Evolutionary conservation across 2,797 vertebrate genomes (phyloP).

Genomic region (Zalophus californianus): DNA sequence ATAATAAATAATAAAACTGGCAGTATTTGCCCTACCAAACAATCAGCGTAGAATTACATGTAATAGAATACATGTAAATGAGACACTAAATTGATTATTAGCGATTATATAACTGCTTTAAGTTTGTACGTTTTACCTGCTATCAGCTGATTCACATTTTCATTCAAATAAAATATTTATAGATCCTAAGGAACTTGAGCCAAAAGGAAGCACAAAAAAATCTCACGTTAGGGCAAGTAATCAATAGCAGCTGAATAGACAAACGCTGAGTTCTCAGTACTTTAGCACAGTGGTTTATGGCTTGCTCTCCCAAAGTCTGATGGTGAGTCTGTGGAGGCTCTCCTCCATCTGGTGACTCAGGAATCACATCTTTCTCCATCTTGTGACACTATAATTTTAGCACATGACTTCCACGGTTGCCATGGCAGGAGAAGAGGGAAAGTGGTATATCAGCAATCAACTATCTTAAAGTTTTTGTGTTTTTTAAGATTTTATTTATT

Average conservation of each 20-base stretch:
- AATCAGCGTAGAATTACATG: neutral
- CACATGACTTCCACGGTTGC: neutral
- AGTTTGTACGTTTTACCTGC: neutral
- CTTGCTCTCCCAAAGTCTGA: neutral
- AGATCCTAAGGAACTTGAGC: neutral
- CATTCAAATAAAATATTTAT: slow-evolving; percentile 8
- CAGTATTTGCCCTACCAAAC: neutral
- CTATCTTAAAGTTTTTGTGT: neutral
- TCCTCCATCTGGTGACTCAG: neutral
- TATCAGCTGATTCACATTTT: slow-evolving; percentile 31
- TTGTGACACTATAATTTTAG: neutral
- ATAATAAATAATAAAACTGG: neutral
- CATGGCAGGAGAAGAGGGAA: neutral
- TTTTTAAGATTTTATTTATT: neutral
- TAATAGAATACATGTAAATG: neutral
- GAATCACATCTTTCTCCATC: neutral
- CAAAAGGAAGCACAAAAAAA: neutral
- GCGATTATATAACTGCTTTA: neutral
- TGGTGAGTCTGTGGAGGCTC: neutral
- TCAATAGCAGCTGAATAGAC: neutral
- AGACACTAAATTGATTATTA: neutral
- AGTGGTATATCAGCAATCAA: neutral
- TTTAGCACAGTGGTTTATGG: neutral
- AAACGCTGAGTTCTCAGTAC: neutral
- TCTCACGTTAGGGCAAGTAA: neutral